Percentiles rank a stretch among this genome's conserved stretches.
Conservation (phyloP, 1,140 invertebrate species). For the Archivesica marissinica region DNA sequence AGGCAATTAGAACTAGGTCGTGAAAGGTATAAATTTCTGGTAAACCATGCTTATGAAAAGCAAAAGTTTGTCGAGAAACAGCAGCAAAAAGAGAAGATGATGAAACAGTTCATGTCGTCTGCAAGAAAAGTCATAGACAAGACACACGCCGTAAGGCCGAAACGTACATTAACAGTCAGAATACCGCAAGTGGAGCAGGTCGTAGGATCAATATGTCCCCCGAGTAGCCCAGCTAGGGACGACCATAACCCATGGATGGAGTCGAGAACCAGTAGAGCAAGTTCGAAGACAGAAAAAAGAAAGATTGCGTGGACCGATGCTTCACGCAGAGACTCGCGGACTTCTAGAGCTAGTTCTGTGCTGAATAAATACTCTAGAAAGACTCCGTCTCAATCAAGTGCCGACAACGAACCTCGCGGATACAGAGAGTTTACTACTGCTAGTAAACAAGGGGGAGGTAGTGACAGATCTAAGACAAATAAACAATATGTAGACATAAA, state of each 20-base stretch:
- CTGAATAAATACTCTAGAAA: neutral
- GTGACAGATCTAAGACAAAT: neutral
- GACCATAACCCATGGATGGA: neutral
- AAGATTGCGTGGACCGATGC: neutral
- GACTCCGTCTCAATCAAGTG: neutral
- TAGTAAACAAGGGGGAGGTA: neutral
- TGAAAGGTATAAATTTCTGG: slow-evolving; percentile 56
- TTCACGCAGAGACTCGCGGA: neutral
- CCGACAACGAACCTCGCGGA: neutral
- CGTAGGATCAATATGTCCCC: neutral
- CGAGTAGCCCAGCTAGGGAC: neutral
- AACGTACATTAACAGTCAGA: neutral
- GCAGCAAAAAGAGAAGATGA: slow-evolving; percentile 24
- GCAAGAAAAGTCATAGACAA: slow-evolving; percentile 51
- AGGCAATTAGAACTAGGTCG: slow-evolving; percentile 44
- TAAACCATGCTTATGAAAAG: slow-evolving; percentile 48
- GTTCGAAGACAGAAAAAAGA: neutral
- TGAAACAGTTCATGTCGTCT: slow-evolving; percentile 36
- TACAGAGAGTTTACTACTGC: neutral
- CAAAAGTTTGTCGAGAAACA: slow-evolving; percentile 54
- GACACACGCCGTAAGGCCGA: neutral
- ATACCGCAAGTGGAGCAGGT: slow-evolving; percentile 26
- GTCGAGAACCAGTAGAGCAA: slow-evolving; percentile 5
- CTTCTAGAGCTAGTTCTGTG: neutral
- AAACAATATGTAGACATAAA: neutral